These are phyloP conservation scores for Mus minutoides DNA, from an alignment of 2,797 vertebrate species.

Conservation along the genomic window DNA sequence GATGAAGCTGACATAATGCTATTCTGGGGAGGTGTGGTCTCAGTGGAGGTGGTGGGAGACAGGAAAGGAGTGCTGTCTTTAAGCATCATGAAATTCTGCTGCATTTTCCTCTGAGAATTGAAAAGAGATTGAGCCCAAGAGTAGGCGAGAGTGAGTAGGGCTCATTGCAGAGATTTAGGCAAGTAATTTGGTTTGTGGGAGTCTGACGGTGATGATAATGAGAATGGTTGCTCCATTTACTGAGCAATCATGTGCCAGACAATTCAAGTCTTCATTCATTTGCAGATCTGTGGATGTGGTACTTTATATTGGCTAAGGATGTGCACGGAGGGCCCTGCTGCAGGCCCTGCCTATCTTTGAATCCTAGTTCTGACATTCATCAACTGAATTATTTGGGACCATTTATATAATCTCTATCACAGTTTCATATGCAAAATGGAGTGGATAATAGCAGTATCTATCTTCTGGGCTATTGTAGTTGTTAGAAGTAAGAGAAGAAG, in stretches of 20 bases:
- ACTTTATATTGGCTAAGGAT: neutral
- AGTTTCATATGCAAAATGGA: constrained; percentile 15
- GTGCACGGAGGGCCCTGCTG: too few relatives aligned
- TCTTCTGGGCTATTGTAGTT: neutral
- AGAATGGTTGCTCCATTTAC: constrained; percentile 29
- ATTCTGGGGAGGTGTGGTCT: neutral
- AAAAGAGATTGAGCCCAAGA: neutral
- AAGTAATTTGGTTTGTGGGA: constrained; percentile 48
- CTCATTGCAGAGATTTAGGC: constrained; percentile 7
- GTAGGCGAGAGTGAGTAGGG: neutral
- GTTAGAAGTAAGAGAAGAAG: neutral
- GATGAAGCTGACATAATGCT: neutral
- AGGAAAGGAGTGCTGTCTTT: neutral
- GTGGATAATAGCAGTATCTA: neutral
- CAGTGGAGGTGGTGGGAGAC: neutral
- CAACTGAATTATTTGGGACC: neutral
- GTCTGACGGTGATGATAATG: constrained; percentile 53
- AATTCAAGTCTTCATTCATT: constrained; percentile 6
- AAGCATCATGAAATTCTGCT: neutral
- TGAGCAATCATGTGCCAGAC: constrained; percentile 26
- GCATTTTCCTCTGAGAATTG: neutral
- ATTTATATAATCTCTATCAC: neutral
- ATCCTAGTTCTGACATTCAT: neutral
- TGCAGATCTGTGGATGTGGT: neutral
- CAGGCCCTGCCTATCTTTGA: neutral